Base-by-base conservation (phyloP, 2,888 invertebrate species). In the Protodeltote pygarga region DNA sequence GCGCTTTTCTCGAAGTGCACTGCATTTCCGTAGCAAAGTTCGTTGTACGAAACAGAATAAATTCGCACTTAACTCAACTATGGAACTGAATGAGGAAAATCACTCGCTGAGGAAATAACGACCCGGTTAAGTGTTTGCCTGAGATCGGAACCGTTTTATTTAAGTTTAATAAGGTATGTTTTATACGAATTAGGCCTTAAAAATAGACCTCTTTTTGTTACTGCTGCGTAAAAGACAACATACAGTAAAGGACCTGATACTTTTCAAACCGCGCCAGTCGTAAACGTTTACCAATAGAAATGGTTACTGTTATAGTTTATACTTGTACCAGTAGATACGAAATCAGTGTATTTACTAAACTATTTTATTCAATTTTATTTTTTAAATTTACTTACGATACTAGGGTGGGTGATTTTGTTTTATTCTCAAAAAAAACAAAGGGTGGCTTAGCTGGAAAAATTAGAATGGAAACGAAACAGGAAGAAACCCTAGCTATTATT, bases 11-110 rank as follows among this genome's bases (percentile, higher is more conserved):
- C 81, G 61, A 74, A 85, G 81, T 81, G 85, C 84, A 83, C 81
- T 85, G 82, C 84, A 85, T 85, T 87, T 85, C 82, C 81, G 81
- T 71, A 75, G 79, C 79, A 77, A 77, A 81, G 81, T 81, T 77
- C 78, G 75, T 74, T 66, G 71, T 62, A 46, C 51, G 71, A 73
- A 72, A 63, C 61, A 63, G 70, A 69, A 75, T 75, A 81, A 77
- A 72, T 83, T 80, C 69, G 69, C 73, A 77, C 77, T 75, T 72
- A 75, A 69, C 52, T 68, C 64, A 69, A 72, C 67, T 73, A 57
- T 58, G 58, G 67, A 68, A 65, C 55, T 58, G 58, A 61, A 54
- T 64, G 55, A 47, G 59, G 34, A 47, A 47, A 63, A 60, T 58
- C 52, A 55, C 44, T 61, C 52, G 46, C 47, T 35, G 48, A 55